A percentile compares a stretch with the other conserved stretches of the same genome.
Conservation (phyloP, 2,888 invertebrate genomes). For the Monochamus alternatus region DNA sequence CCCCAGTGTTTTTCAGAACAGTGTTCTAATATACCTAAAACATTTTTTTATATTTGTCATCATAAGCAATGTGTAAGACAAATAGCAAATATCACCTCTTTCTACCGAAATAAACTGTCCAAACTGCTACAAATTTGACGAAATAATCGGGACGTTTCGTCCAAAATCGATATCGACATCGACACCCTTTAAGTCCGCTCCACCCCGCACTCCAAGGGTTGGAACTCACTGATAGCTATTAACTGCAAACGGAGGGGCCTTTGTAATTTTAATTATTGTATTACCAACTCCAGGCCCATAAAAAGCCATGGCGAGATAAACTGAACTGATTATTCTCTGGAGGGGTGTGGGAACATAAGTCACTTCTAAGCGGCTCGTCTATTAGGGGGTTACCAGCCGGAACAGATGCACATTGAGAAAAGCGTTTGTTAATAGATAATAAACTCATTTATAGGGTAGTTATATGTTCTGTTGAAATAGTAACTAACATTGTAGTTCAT, state of each 20-base stretch:
- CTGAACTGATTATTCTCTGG: slow-evolving; percentile 47
- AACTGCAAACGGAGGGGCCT: slow-evolving; percentile 40
- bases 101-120: too few species aligned
- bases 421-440: neutral
- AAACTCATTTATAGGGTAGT: too few species aligned
- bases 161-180: neutral
- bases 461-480: too few species aligned
- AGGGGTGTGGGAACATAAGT: slow-evolving; percentile 54
- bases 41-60: too few species aligned
- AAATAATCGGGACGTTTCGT: neutral
- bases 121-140: neutral
- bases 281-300: slow-evolving; percentile 45
- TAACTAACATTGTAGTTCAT: too few species aligned
- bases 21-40: too few species aligned
- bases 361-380: slow-evolving; percentile 51
- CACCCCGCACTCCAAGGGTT: neutral
- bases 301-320: slow-evolving; percentile 49
- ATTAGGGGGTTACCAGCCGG: slow-evolving; percentile 22
- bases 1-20: too few species aligned
- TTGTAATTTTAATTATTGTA: slow-evolving; percentile 53
- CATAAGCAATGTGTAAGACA: too few species aligned
- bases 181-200: neutral
- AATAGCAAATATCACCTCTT: too few species aligned
- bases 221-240: slow-evolving; percentile 19
- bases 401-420: slow-evolving; percentile 1